A percentile compares a stretch with the other conserved stretches of the same genome.
Evolutionary conservation across 2,797 vertebrate genomes (phyloP).

Genomic region (Micrastur ruficollis): DNA sequence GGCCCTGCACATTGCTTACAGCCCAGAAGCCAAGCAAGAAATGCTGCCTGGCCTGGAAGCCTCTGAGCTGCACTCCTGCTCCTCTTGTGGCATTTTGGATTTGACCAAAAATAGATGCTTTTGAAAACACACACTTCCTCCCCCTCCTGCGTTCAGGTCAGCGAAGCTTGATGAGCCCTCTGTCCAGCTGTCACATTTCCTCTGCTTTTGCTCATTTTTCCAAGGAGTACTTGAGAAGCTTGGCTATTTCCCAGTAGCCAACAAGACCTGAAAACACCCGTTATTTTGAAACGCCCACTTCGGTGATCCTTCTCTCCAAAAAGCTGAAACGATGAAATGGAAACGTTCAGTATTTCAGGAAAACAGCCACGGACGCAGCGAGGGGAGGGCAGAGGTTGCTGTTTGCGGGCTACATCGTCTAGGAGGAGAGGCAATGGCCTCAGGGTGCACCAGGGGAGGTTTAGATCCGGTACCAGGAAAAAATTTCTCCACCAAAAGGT

Average conservation of each 20-base stretch:
- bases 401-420: too few species aligned
- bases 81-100: neutral
- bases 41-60: neutral
- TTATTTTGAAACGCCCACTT: neutral
- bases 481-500: too few species aligned
- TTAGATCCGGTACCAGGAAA: too few species aligned
- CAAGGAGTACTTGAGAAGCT: neutral
- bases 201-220: neutral
- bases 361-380: neutral
- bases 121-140: neutral
- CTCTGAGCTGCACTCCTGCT: neutral
- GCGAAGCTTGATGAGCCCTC: neutral
- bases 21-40: neutral
- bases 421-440: too few species aligned
- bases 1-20: rapidly evolving
- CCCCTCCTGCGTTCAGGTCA: neutral
- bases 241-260: neutral
- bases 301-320: neutral
- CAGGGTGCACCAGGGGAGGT: too few species aligned
- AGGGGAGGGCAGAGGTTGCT: neutral
- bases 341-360: rapidly evolving
- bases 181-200: neutral
- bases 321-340: neutral
- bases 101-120: neutral
- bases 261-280: neutral